These are phyloP conservation scores for Chrysemys picta DNA, from an alignment of 2,113 vertebrate species.

Conservation along the genomic window DNA sequence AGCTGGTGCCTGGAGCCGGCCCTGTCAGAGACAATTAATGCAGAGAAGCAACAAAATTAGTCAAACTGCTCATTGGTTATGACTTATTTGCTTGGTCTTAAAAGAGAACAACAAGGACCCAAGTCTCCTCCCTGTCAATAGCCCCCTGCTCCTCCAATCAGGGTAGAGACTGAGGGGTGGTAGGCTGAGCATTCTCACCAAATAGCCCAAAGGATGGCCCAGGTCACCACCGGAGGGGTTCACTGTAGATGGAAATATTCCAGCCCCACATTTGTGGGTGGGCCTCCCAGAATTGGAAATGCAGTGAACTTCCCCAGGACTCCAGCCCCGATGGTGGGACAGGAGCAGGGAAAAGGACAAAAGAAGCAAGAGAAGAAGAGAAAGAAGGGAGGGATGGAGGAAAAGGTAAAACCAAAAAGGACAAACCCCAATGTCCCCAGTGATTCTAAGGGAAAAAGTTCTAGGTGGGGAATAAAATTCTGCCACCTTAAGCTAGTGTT, in stretches of 20 bases:
- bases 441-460: background rate
- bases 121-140: background rate
- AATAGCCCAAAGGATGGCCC: background rate
- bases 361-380: background rate
- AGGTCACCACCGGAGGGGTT: background rate
- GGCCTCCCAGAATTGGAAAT: background rate
- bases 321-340: background rate
- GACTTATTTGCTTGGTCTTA: background rate
- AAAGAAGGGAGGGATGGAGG: background rate
- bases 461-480: background rate
- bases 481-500: background rate
- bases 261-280: background rate
- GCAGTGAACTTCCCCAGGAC: background rate
- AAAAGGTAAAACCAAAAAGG: background rate
- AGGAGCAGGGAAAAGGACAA: background rate
- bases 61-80: background rate
- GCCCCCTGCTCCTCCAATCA: background rate
- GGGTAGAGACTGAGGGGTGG: background rate
- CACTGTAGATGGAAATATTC: background rate
- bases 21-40: background rate
- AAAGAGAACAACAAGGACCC: background rate
- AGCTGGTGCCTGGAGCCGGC: too few species aligned
- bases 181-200: too few species aligned
- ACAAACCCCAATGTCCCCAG: background rate
- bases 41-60: background rate